phyloP scores from a whole-genome alignment of 2,797 vertebrate genomes.

The Psittacula echo region DNA sequence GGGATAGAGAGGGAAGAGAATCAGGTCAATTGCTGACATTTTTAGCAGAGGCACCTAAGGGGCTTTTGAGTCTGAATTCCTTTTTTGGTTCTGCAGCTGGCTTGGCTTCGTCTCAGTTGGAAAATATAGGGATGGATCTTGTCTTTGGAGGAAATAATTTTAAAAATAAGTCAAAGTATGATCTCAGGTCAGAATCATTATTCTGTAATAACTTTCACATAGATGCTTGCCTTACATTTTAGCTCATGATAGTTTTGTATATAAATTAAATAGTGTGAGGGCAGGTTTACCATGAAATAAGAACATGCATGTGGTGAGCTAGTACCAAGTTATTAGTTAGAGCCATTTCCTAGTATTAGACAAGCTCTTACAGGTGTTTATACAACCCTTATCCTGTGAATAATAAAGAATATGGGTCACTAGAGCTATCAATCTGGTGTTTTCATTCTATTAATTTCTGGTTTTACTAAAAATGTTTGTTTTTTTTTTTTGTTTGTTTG shows the following conservation, averaged over 20 bases:
- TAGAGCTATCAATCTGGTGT: not conserved
- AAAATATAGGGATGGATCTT: not conserved
- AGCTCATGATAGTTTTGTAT: not conserved
- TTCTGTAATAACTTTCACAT: not conserved
- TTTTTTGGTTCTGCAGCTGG: constrained; percentile 31
- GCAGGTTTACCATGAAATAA: not conserved
- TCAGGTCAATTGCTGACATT: not conserved
- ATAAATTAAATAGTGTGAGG: not conserved
- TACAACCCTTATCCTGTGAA: not conserved
- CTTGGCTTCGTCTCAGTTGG: constrained; percentile 15
- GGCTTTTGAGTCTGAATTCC: constrained; percentile 9
- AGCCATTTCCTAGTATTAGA: not conserved
- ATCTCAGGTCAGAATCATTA: not conserved
- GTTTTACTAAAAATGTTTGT: not conserved
- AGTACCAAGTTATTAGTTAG: not conserved
- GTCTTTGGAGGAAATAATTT: not conserved
- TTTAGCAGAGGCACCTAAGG: not conserved
- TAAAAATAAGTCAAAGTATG: constrained; percentile 4
- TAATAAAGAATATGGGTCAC: not conserved
- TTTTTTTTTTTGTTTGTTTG: too few species aligned
- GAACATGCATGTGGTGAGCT: not conserved
- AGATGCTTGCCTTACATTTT: not conserved
- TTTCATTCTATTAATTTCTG: not conserved
- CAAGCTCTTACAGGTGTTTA: not conserved
- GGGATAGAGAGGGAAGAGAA: not conserved